Base-by-base conservation (phyloP, 2,113 vertebrate species). In the Columba janthina region DNA sequence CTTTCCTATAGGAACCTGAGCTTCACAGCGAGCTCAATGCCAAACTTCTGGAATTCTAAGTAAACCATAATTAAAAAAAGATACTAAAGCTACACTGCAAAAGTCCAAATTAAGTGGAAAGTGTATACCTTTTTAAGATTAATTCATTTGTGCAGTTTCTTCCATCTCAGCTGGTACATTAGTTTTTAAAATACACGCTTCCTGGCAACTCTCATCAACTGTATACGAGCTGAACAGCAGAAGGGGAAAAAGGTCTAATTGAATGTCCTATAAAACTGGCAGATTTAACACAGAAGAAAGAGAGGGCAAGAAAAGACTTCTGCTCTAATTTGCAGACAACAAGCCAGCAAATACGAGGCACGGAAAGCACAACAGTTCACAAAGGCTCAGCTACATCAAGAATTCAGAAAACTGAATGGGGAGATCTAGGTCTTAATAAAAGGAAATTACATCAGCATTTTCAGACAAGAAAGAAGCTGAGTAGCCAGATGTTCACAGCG, bases 191-290 rank as follows among this genome's bases (percentile, higher is more conserved):
- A 95, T 28, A 91, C 85, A 90, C 70, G 51, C 72, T 91, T 97
- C 91, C 96, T 93, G 96, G 93, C 92, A 88, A 81, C 28, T 96
- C 88, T 97, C 97, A 96, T 94, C 96, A 94, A 92, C 96, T 91
- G 90, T 65, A 48, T 97, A 94, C 1, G 76, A 93, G 94, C 97
- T 97, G 93, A 90, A 97, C 88, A 96, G 93, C 69, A 91, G 85
- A 95, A 97, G 84, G 93, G 89, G 91, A 94, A 85, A 97, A 88
- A 93, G 64, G 42, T 85, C 92, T 88, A 40, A 92, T 66, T 95
- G 80, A 97, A 94, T 73, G 89, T 90, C 72, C 85, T 80, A 77
- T 28, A 56, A 66, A 78, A 67, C 66, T 4, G 65, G 32, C 29
- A 85, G 28, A 61, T 74, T 8, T 70, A 81, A 93, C 70, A 89